A percentile compares a stretch with the other conserved stretches of the same genome.
phyloP scores from a whole-genome alignment of 2,113 vertebrate species.

The Mesoclemmys tuberculata region DNA sequence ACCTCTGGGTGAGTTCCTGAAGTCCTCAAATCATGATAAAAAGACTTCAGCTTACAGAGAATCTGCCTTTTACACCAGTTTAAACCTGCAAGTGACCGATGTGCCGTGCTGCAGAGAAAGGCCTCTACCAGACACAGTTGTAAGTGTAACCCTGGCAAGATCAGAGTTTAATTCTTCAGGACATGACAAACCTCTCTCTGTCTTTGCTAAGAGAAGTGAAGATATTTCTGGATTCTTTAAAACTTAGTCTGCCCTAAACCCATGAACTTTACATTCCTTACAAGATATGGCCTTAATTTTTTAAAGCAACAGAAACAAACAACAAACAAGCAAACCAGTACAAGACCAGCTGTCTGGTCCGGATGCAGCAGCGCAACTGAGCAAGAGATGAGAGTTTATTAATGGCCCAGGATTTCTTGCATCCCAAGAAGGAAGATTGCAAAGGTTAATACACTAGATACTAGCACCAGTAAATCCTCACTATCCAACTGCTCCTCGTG shows the following conservation, averaged over 20 bases:
- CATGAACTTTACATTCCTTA: not conserved
- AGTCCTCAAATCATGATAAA: too few species aligned
- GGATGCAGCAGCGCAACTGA: not conserved
- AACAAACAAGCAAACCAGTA: not conserved
- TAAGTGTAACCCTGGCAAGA: not conserved
- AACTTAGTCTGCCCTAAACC: not conserved
- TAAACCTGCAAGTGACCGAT: too few species aligned
- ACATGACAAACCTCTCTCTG: not conserved
- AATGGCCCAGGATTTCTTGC: fast-evolving
- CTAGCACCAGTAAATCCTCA: not conserved
- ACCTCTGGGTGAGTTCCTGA: too few species aligned
- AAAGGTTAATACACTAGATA: not conserved
- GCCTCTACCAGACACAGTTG: not conserved
- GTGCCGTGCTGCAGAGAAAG: too few species aligned
- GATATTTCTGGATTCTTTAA: not conserved
- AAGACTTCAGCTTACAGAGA: too few species aligned
- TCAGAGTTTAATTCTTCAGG: not conserved
- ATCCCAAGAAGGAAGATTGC: not conserved
- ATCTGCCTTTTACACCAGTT: too few species aligned
- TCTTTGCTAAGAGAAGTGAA: not conserved
- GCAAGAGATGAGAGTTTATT: not conserved
- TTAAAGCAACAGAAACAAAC: not conserved
- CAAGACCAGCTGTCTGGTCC: not conserved
- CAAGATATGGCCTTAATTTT: not conserved
- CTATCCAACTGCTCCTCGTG: not conserved